Percentiles rank a stretch among this genome's conserved stretches.
Conservation (phyloP, 2,797 vertebrate species). For the Helostoma temminkii region DNA sequence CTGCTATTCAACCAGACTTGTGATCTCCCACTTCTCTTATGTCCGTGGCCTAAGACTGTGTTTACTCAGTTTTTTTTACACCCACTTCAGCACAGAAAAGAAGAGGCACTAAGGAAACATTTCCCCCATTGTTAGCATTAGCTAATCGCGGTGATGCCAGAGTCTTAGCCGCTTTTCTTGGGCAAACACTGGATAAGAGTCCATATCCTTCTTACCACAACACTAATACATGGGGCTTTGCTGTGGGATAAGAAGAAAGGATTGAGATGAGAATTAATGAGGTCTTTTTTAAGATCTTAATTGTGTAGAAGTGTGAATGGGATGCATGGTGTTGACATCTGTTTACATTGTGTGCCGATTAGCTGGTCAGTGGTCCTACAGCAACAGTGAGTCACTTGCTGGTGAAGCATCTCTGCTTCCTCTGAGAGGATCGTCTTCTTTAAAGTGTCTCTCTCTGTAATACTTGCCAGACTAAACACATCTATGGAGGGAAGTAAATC, state of each 20-base stretch:
- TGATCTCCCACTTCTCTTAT: constrained; percentile 69
- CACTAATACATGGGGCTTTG: constrained; percentile 82
- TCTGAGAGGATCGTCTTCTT: constrained; percentile 63
- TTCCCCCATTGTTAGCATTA: constrained; percentile 81
- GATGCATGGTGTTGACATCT: constrained; percentile 66
- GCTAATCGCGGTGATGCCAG: constrained; percentile 79
- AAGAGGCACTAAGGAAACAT: constrained; percentile 76
- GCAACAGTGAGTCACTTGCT: constrained; percentile 79
- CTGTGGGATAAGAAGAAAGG: constrained; percentile 78
- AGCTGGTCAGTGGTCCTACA: constrained; percentile 79
- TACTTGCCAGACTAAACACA: constrained; percentile 66
- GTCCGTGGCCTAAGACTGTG: constrained; percentile 67
- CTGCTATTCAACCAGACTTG: constrained; percentile 69
- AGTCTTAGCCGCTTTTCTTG: constrained; percentile 84
- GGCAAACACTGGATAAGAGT: constrained; percentile 86
- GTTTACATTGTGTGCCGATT: constrained; percentile 83
- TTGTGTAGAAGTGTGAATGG: constrained; percentile 80
- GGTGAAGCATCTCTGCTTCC: constrained; percentile 56
- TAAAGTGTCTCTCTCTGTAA: constrained; percentile 73
- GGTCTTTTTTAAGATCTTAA: constrained; percentile 78
- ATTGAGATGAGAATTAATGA: constrained; percentile 85
- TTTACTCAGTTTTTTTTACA: constrained; percentile 76
- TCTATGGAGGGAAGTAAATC: constrained; percentile 68
- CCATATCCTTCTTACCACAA: constrained; percentile 84
- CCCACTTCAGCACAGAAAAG: constrained; percentile 76